Evolutionary conservation across 2,888 invertebrate species (phyloP).

Genomic region (Neoascia interrupta): DNA sequence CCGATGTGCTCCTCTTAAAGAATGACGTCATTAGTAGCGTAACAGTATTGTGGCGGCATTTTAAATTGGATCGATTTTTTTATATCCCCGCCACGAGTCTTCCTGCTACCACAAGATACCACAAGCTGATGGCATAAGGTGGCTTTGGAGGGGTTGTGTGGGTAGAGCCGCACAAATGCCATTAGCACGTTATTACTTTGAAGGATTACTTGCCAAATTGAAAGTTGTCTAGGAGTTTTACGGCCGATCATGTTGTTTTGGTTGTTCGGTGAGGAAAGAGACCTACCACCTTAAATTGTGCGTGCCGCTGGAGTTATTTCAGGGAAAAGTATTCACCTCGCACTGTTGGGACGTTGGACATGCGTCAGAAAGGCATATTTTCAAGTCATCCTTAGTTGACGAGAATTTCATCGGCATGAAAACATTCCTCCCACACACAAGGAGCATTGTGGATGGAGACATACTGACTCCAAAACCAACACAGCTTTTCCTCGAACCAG

Average conservation of each 20-base stretch:
- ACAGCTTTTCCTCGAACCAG: too few species aligned
- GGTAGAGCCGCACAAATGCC: neutral
- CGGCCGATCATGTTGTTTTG: too few species aligned
- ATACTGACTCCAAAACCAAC: slow-evolving; percentile 6
- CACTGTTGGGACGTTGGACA: too few species aligned
- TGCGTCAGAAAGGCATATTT: too few species aligned
- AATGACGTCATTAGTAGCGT: slow-evolving; percentile 42
- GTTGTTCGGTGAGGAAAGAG: too few species aligned
- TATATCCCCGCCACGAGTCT: too few species aligned
- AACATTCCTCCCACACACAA: neutral
- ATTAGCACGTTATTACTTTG: slow-evolving; percentile 27
- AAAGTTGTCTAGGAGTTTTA: slow-evolving; percentile 19
- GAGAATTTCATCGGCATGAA: neutral
- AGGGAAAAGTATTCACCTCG: too few species aligned
- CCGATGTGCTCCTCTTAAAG: slow-evolving; percentile 21
- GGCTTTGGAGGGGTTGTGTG: too few species aligned
- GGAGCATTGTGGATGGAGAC: neutral
- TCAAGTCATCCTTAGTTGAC: neutral
- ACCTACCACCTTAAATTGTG: too few species aligned
- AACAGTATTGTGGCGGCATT: slow-evolving; percentile 42
- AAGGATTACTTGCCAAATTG: slow-evolving; percentile 30
- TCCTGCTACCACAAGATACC: too few species aligned
- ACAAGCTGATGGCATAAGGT: too few species aligned
- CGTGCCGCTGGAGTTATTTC: too few species aligned
- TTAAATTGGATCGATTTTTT: slow-evolving; percentile 35